These are phyloP conservation scores for Orthonevra nobilis DNA, from an alignment of 2,888 invertebrate genomes.

Conservation along the genomic window DNA sequence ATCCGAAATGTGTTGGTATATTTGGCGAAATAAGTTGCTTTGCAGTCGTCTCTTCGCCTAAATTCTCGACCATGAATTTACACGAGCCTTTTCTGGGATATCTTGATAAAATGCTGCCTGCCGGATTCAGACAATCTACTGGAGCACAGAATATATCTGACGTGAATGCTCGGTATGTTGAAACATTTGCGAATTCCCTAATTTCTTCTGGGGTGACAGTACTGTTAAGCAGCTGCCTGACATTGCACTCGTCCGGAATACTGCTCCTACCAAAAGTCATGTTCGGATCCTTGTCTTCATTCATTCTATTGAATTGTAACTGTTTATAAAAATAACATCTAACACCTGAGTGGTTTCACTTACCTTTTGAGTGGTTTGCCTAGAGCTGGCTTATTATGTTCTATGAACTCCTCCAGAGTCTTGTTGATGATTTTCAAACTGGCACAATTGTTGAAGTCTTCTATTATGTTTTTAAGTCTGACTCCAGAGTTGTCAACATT, in stretches of 20 bases:
- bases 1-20: constrained; percentile 71
- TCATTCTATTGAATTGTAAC: too few relatives aligned
- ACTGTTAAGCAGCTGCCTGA: constrained; percentile 73
- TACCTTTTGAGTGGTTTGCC: constrained; percentile 74
- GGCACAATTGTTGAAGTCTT: constrained; percentile 55
- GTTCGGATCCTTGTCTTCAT: constrained; percentile 51
- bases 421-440: constrained; percentile 72
- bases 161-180: constrained; percentile 75
- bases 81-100: constrained; percentile 17
- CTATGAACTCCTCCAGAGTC: constrained; percentile 73
- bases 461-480: constrained; percentile 72
- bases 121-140: constrained; percentile 12
- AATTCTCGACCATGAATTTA: constrained; percentile 39
- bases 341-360: too few relatives aligned
- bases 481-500: constrained; percentile 72
- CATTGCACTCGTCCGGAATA: constrained; percentile 61
- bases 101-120: constrained; percentile 16
- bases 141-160: not conserved
- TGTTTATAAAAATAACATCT: too few relatives aligned
- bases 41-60: constrained; percentile 66
- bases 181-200: constrained; percentile 71
- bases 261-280: constrained; percentile 70
- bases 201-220: constrained; percentile 69
- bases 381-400: constrained; percentile 72
- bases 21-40: constrained; percentile 74